Percentiles rank a stretch among this genome's conserved stretches.
phyloP scores from a whole-genome alignment of 2,888 invertebrate genomes.

The Hyppa rectilinea region DNA sequence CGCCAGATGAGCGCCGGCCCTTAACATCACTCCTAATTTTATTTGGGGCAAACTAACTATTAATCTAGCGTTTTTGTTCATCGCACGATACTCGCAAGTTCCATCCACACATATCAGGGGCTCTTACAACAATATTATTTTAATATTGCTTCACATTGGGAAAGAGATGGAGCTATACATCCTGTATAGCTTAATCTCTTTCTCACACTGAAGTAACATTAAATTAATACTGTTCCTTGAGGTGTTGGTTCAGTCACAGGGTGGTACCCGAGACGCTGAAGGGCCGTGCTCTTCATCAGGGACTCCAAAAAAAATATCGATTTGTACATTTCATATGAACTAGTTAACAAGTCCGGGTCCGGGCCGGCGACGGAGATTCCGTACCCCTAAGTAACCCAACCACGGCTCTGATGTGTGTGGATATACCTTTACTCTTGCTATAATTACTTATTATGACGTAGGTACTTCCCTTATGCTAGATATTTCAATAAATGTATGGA shows the following conservation, averaged over 20 bases:
- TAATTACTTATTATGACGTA: background rate
- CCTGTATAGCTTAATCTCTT: too few species aligned
- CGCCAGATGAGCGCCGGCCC: too few species aligned
- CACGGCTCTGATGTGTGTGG: background rate
- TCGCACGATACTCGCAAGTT: background rate
- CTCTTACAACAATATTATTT: too few species aligned
- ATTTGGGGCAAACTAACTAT: constrained; percentile 19
- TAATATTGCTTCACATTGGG: too few species aligned
- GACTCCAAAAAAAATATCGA: background rate
- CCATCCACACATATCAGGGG: background rate
- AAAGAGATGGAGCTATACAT: too few species aligned
- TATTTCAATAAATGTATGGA: constrained; percentile 25
- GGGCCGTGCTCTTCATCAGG: too few species aligned
- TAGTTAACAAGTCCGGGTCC: background rate
- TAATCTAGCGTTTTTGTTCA: background rate
- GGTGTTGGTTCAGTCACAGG: too few species aligned
- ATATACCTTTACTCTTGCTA: background rate
- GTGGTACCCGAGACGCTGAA: background rate
- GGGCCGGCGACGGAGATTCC: background rate
- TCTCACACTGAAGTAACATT: too few species aligned
- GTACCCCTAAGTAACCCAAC: too few species aligned
- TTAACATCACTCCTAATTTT: constrained; percentile 5
- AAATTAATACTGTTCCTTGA: too few species aligned
- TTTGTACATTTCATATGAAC: background rate
- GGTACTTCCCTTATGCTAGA: constrained; percentile 3